Evolutionary conservation across 2,888 invertebrate species (phyloP), one percentile per base, ranked within the genome.

Genomic region (Schrankia costaestrigalis): DNA sequence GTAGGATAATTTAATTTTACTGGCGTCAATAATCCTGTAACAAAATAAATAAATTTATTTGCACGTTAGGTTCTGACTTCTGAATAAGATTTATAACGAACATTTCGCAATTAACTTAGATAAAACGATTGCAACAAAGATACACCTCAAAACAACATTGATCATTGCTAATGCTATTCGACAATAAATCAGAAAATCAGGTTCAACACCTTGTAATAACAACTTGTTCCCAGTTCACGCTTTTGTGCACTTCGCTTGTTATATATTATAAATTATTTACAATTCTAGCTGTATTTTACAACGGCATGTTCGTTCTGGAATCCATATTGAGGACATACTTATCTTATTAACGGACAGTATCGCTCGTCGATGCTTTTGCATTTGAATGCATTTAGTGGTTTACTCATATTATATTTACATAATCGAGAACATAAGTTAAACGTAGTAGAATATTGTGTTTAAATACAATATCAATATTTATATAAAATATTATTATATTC

Each of bases 121-220:
- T 73, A 71, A 59, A 62, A 61, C 56, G 63, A 59, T 57, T 50
- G 65, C 63, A 71, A 71, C 69, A 74, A 68, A 68, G 68, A 64
- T 70, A 76, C 71, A 76, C 64, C 63, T 68, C 69, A 64, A 64
- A 70, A 64, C 67, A 68, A 68, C 75, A 78, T 78, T 72, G 76
- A 78, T 79, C 73, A 76, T 74, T 70, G 67, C 70, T 68, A 78
- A 76, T 74, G 69, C 63, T 63, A 70, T 63, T 64, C 67, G 63
- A 69, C 59, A 70, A 77, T 80, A 82, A 82, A 80, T 81, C 77
- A 80, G 71, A 67, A 74, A 79, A 77, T 69, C 77, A 74, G 76
- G 71, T 77, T 77, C 76, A 78, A 78, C 79, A 78, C 77, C 76
- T 78, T 75, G 74, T 79, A 77, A 71, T 74, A 78, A 79, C 78